Base-by-base conservation (phyloP, 2,888 invertebrate genomes). In the Archips xylosteana region DNA sequence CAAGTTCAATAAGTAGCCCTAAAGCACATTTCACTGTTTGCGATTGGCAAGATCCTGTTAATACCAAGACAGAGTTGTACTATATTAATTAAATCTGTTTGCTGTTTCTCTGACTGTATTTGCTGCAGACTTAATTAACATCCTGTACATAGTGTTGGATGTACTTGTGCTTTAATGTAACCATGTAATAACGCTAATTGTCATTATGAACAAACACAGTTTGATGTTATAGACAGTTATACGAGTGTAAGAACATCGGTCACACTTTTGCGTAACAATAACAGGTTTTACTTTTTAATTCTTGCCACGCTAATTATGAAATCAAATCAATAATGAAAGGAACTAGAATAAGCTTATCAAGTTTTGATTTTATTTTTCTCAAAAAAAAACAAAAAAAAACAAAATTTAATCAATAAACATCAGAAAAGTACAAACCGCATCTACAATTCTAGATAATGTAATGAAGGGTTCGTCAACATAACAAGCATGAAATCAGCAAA, bases 1-100 rank as follows among this genome's bases (percentile, higher is more conserved):
- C 64, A 65, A 74, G 74, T 74, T 74, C 74, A 74, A 74, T 74
- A 74, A 74, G 74, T 74, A 74, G 74, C 74, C 74, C 61, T 65
- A 61, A 23, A 74, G 74, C 65, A 74, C 74, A 74, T 74, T 74
- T 60, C 74, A 65, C 69, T 85, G 81, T 89, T 88, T 89, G 84
- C 85, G 77, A 83, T 85, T 85, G 86, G 90, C 88, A 87, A 84
- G 86, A 87, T 80, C 83, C 82, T 77, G 85, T 86, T 88, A 87
- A 88, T 86, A 85, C 85, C 83, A 85, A 88, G 86, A 86, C 87
- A 86, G 85, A 84, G 84, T 84, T 84, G 80, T 83, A 86, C 84
- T 82, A 84, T 88, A 91, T 91, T 92, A 91, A 93, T 92, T 92
- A 91, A 92, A 92, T 90, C 89, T 90, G 89, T 90, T 92, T 89